Evolutionary conservation across 2,113 vertebrate species (phyloP).

Genomic region (Corythoichthys haematopterus): DNA sequence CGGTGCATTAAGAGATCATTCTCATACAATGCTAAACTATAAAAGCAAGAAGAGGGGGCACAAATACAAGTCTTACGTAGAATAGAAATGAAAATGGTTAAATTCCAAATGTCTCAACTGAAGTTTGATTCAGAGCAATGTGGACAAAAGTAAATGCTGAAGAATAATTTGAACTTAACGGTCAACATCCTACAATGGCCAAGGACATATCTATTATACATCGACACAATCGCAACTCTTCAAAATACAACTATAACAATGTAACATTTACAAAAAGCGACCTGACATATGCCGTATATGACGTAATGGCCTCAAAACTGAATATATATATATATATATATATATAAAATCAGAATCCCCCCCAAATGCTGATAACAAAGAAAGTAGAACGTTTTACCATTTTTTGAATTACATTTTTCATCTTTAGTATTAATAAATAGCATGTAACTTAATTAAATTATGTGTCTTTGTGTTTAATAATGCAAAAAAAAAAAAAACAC

Average conservation of each 20-base stretch:
- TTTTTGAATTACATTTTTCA: neutral
- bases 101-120: neutral
- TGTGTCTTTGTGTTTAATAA: neutral
- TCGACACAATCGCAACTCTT: neutral
- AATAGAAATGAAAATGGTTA: neutral
- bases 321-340: too few relatives aligned
- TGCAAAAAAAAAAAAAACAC: too few relatives aligned
- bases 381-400: neutral
- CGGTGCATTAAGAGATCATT: neutral
- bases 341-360: too few relatives aligned
- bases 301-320: neutral
- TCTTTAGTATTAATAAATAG: neutral
- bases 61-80: neutral
- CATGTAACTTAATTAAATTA: neutral
- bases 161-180: neutral
- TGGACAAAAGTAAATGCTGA: neutral
- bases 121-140: neutral
- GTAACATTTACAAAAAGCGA: neutral
- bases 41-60: neutral
- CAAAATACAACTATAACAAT: neutral
- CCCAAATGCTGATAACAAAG: too few relatives aligned
- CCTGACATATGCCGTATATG: neutral
- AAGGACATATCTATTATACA: neutral
- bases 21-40: neutral
- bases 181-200: neutral